Base-by-base conservation (phyloP, 2,888 invertebrate species). In the Drosophila nigricruria region DNA sequence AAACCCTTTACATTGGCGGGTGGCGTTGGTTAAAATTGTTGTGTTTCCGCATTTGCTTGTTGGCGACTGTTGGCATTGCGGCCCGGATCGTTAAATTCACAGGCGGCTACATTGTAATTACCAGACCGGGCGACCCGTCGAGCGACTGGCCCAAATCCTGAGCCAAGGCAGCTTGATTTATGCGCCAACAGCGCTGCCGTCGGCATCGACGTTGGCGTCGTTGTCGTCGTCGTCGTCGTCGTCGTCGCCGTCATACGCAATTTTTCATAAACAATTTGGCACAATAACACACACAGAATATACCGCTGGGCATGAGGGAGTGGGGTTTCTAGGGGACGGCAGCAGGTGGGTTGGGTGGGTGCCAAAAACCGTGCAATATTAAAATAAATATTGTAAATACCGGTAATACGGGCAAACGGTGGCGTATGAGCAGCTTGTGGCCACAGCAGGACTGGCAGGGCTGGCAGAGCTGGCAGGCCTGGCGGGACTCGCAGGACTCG, bases 231-330 rank as follows among this genome's bases (percentile, higher is more conserved):
- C 50, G 45, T 10, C 60, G n/a, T 52, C 49, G 45, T 34, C 52
- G 20, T 32, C 57, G 38, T 32, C 61, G 63, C 54, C 87, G 88
- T 79, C 89, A 77, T 89, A 81, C 87, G 89, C 87, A 90, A 90
- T 88, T 90, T 88, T 88, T 88, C 87, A 88, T 88, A 88, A 90
- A 88, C 89, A 88, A 90, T 88, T 88, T 88, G 90, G 90, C 89
- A 83, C 84, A 88, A 81, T 77, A 82, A 84, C 84, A 86, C 73
- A 82, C 73, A 85, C 79, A 76, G 45, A 67, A 73, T 73, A 73
- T 79, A 56, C 70, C 56, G 42, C 42, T 54, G 57, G 36, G 36
- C 18, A 38, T 60, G 43, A 59, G 66, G 45, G 32, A n/a, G 14
- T 5, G 42, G 12, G 42, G 42, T 30, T 36, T 32, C 2, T 20